phyloP scores from a whole-genome alignment of 2,888 invertebrate species.

The Phalera bucephala region DNA sequence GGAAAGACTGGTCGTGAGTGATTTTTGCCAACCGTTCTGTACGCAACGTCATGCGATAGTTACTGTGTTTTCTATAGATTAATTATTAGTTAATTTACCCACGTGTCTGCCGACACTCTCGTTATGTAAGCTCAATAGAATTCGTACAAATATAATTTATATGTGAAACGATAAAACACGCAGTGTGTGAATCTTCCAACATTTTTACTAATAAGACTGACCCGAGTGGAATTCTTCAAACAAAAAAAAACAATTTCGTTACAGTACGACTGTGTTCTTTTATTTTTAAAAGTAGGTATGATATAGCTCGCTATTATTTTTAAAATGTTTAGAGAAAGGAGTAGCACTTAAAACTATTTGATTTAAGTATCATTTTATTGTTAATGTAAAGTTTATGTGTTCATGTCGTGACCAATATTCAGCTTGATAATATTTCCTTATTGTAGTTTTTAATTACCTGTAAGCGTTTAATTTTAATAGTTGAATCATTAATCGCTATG shows the following conservation, averaged over 20 bases:
- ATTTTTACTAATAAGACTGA: slow-evolving; percentile 57
- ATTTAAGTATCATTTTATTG: slow-evolving; percentile 10
- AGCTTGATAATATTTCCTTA: slow-evolving; percentile 7
- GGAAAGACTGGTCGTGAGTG: slow-evolving; percentile 45
- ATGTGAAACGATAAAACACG: slow-evolving; percentile 31
- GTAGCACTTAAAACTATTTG: slow-evolving; percentile 13
- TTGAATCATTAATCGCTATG: slow-evolving; percentile 2
- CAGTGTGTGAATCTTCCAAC: slow-evolving; percentile 37
- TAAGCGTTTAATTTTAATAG: slow-evolving; percentile 13
- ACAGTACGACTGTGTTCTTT: slow-evolving; percentile 37
- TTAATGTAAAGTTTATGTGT: slow-evolving; percentile 8
- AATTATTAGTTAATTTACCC: slow-evolving; percentile 14
- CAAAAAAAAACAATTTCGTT: slow-evolving; percentile 27
- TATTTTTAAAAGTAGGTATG: slow-evolving; percentile 34
- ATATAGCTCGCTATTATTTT: slow-evolving; percentile 24
- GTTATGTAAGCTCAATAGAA: slow-evolving; percentile 44
- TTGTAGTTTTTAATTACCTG: neutral
- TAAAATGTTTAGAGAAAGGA: slow-evolving; percentile 5
- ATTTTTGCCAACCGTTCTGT: slow-evolving; percentile 8
- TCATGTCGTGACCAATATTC: slow-evolving; percentile 14
- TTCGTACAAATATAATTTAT: slow-evolving; percentile 51
- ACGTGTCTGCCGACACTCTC: slow-evolving; percentile 22
- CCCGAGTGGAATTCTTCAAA: slow-evolving; percentile 39
- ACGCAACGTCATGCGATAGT: slow-evolving; percentile 24
- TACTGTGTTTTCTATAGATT: slow-evolving; percentile 19